These are phyloP conservation scores for Chelon labrosus DNA, from an alignment of 2,797 vertebrate genomes.

Conservation along the genomic window DNA sequence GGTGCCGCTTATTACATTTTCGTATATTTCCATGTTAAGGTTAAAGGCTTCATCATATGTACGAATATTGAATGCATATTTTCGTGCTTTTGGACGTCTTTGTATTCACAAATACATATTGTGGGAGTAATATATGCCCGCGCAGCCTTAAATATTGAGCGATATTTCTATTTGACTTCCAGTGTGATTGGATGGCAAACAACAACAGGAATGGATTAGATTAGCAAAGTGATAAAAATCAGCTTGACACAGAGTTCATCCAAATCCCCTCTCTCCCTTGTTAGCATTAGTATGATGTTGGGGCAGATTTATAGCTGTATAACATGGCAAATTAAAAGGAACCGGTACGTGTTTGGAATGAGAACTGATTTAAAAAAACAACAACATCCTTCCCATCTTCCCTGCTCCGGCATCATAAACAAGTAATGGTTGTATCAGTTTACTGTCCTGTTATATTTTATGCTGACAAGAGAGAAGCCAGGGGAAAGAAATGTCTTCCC, in stretches of 20 bases:
- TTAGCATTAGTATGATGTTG: conserved; percentile 66
- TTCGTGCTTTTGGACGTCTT: conserved; percentile 35
- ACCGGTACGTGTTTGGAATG: conserved; percentile 71
- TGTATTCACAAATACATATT: conserved; percentile 30
- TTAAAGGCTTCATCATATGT: conserved; percentile 13
- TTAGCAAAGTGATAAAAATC: conserved; percentile 49
- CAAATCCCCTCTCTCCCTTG: conserved; percentile 57
- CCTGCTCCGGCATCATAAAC: conserved; percentile 73
- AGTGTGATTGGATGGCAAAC: conserved; percentile 41
- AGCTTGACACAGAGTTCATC: conserved; percentile 47
- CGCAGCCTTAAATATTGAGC: conserved; percentile 10
- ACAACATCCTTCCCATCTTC: conserved; percentile 26
- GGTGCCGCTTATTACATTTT: conserved; percentile 11
- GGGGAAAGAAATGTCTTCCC: conserved; percentile 51
- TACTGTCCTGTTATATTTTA: conserved; percentile 75
- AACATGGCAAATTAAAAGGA: conserved; percentile 75
- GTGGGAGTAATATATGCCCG: conserved; percentile 48
- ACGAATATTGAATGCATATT: conserved; percentile 10
- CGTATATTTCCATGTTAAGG: conserved; percentile 5
- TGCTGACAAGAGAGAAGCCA: conserved; percentile 70
- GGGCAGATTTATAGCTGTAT: conserved; percentile 72
- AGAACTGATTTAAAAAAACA: conserved; percentile 43
- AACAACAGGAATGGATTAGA: conserved; percentile 59
- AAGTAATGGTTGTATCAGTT: conserved; percentile 77
- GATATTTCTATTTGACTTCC: conserved; percentile 35